Base-by-base conservation (phyloP, 2,888 invertebrate genomes). In the Diogma glabrata region DNA sequence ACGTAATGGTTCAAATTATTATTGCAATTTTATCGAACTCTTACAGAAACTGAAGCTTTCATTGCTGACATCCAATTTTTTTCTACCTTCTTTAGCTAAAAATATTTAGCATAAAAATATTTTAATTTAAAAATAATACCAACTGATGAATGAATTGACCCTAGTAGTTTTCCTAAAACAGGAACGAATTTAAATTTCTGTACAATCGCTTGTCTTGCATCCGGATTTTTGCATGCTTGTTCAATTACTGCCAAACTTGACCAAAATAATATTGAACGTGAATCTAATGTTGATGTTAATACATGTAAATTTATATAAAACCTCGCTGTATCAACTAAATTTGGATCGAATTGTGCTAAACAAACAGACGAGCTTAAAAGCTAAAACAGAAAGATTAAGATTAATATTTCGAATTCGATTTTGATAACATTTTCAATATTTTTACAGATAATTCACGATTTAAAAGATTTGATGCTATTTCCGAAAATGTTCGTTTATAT, bases 301-400 rank as follows among this genome's bases (percentile, higher is more conserved):
- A 63, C 62, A 51, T 69, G 63, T 26, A 68, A 47, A 30, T 67
- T 69, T 10, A 69, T 60, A 53, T 63, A 69, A 51, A 69, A 67
- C 26, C 65, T 64, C 1, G 63, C 60, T 26, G 66, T 55, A 51
- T 68, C 67, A 52, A 67, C 49, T 12, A 61, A 59, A 1, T 57
- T 54, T 0, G 66, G 61, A 1, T 59, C 57, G 26, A 63, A 67
- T 20, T 48, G 30, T 20, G 20, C 19, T 10, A 48, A 9, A 48
- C 33, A 33, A 14, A 33, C 22, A 33, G 30, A 7, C 20, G 48
- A 48, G n/a, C 48, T 33, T 24, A 48, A 19, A 33, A 48, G 24
- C 46, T 46, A 46, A 45, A n/a, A 3, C 19, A 9, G 8, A 43
- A 22, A 22, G 9, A n/a, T 22, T 22, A n/a, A n/a, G n/a, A 12